A percentile compares a stretch with the other conserved stretches of the same genome.
phyloP scores from a whole-genome alignment of 2,113 vertebrate genomes.

The Polypterus senegalus region DNA sequence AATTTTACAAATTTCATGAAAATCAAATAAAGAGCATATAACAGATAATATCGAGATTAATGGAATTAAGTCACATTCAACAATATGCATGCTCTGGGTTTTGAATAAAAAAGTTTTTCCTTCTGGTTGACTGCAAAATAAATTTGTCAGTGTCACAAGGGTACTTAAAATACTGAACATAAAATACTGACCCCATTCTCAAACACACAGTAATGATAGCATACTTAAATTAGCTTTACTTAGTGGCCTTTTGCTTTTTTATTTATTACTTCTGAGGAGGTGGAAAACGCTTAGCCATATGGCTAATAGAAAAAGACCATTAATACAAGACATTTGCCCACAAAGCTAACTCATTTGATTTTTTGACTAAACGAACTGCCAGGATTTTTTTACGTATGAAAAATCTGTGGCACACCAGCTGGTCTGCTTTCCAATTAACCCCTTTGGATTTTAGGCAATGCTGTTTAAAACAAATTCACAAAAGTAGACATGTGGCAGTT shows the following conservation, averaged over 20 bases:
- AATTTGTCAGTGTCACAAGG: too few species aligned
- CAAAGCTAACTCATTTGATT: slow-evolving; percentile 7
- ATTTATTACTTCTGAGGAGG: slow-evolving; percentile 16
- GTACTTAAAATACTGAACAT: too few species aligned
- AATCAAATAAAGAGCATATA: too few species aligned
- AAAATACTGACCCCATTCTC: too few species aligned
- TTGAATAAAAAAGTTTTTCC: too few species aligned
- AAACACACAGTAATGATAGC: too few species aligned
- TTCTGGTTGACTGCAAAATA: too few species aligned
- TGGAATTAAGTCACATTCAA: too few species aligned
- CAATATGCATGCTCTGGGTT: too few species aligned
- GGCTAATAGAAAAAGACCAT: slow-evolving; percentile 9
- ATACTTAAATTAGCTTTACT: background rate
- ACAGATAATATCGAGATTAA: too few species aligned
- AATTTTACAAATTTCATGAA: too few species aligned
- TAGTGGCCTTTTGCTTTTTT: slow-evolving; percentile 7
- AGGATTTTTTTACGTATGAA: background rate
- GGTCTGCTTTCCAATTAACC: slow-evolving; percentile 1
- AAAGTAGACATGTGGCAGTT: too few species aligned
- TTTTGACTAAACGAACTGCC: background rate
- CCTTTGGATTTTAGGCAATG: background rate
- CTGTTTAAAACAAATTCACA: background rate
- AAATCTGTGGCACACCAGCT: background rate
- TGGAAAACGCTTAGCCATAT: slow-evolving; percentile 13
- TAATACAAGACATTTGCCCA: slow-evolving; percentile 11